A percentile compares a stretch with the other conserved stretches of the same genome.
These are phyloP conservation scores for Xyrauchen texanus DNA, from an alignment of 2,113 vertebrate genomes.

Conservation along the genomic window DNA sequence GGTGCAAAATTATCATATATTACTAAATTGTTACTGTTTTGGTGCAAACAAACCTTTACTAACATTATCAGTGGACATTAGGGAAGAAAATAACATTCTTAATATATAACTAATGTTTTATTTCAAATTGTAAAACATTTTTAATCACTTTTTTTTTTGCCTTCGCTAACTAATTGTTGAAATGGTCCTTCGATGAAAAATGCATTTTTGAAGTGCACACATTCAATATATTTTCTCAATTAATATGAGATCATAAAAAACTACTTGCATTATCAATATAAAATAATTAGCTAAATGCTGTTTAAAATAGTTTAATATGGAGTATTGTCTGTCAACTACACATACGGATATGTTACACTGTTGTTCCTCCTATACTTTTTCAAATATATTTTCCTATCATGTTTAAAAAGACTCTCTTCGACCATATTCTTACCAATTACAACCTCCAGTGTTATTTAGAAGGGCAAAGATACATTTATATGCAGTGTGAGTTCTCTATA, in stretches of 20 bases:
- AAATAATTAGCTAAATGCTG: too few relatives aligned
- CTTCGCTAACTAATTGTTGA: background rate
- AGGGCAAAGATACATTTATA: background rate
- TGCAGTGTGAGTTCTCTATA: background rate
- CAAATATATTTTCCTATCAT: background rate
- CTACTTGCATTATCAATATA: too few relatives aligned
- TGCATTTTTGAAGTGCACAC: background rate
- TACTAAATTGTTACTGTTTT: too few relatives aligned
- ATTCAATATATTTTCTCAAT: too few relatives aligned
- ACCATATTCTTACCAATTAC: background rate
- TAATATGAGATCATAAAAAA: too few relatives aligned
- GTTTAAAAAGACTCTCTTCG: background rate
- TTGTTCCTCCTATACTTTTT: background rate
- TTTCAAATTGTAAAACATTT: too few relatives aligned
- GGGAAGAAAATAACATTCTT: too few relatives aligned
- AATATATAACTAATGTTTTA: too few relatives aligned
- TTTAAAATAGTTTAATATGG: background rate
- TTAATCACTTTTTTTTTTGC: too few relatives aligned
- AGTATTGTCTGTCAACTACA: background rate
- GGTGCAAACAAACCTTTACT: too few relatives aligned
- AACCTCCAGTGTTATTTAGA: conserved; percentile 3
- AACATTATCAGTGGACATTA: too few relatives aligned
- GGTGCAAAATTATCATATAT: too few relatives aligned
- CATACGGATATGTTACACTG: background rate
- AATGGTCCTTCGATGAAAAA: background rate